phyloP scores from a whole-genome alignment of 2,888 invertebrate species.

The Villa cingulata region DNA sequence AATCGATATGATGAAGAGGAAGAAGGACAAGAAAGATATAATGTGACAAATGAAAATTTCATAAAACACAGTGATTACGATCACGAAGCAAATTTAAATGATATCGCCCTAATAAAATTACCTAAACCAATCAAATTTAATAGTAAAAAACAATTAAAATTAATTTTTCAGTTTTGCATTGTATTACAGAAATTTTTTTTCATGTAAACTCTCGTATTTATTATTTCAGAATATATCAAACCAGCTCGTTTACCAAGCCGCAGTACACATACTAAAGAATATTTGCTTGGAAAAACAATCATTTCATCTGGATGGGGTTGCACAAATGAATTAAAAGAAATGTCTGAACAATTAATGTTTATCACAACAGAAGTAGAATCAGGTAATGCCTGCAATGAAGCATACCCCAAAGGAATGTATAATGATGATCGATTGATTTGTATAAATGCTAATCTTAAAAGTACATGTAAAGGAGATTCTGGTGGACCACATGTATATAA shows the following conservation, averaged over 20 bases:
- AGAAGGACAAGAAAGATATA: not conserved
- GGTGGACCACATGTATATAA: not conserved
- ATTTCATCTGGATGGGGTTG: not conserved
- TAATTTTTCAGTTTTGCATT: no score
- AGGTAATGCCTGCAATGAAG: no score
- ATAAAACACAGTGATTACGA: not conserved
- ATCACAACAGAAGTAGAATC: not conserved
- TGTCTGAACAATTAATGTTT: not conserved
- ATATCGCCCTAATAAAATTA: not conserved
- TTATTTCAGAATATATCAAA: not conserved
- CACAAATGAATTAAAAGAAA: not conserved
- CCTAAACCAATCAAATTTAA: not conserved
- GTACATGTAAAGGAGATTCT: not conserved
- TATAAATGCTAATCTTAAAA: not conserved
- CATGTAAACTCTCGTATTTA: not conserved
- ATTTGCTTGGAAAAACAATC: not conserved
- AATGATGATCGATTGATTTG: not conserved
- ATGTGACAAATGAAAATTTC: not conserved
- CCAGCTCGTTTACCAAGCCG: not conserved
- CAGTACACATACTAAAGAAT: not conserved
- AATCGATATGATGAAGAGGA: not conserved
- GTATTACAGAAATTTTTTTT: not conserved
- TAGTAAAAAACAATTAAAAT: not conserved
- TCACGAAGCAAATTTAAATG: not conserved
- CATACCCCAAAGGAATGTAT: no score